Conservation (phyloP, 2,113 vertebrate species). For the Indicator maculatus region DNA sequence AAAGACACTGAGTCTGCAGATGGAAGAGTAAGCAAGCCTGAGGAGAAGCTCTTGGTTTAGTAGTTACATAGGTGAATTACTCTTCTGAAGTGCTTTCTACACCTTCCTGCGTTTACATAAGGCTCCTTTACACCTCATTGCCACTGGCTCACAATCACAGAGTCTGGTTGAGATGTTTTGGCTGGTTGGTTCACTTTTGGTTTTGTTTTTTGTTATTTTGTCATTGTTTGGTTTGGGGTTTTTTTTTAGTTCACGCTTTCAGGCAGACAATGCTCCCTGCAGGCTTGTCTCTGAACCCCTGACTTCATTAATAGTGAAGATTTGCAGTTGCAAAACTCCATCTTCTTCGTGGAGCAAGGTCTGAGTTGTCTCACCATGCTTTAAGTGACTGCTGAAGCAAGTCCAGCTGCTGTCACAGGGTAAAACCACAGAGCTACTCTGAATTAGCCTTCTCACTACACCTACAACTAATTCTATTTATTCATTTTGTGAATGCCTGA, state of each 20-base stretch:
- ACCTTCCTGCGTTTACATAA: not conserved
- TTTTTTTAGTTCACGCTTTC: not conserved
- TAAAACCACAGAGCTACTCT: not conserved
- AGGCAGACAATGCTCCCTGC: not conserved
- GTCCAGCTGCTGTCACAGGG: not conserved
- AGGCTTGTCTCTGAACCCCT: not conserved
- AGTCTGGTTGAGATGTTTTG: not conserved
- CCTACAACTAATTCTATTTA: not conserved
- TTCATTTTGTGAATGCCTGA: not conserved
- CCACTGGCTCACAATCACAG: accelerated
- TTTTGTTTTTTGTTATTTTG: too few species aligned
- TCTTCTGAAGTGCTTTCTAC: not conserved
- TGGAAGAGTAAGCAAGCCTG: not conserved
- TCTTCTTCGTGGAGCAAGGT: not conserved
- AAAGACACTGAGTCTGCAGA: not conserved
- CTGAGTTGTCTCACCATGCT: not conserved
- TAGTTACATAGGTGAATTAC: not conserved
- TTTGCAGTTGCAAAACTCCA: not conserved
- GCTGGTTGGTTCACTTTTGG: not conserved
- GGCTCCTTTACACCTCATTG: not conserved
- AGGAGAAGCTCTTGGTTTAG: not conserved
- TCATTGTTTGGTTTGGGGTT: too few species aligned
- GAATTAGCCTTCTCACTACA: not conserved
- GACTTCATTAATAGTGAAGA: not conserved
- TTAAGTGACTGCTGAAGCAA: not conserved